These are phyloP conservation scores for Thymelicus lineola DNA, from an alignment of 2,888 invertebrate species.

Conservation along the genomic window DNA sequence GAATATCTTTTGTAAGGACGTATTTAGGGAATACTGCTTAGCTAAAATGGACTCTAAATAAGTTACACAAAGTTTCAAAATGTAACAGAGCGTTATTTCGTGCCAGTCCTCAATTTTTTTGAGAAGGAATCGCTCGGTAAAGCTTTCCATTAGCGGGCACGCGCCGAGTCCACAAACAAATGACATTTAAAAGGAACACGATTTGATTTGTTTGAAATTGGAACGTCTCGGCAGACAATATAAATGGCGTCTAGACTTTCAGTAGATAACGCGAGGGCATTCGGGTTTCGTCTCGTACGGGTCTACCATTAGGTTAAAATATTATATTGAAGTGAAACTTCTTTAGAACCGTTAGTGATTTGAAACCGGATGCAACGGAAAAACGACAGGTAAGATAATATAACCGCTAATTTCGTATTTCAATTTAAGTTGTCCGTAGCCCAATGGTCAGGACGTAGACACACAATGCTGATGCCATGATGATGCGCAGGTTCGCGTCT, in stretches of 20 bases:
- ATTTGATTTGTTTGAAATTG: constrained; percentile 76
- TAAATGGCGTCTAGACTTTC: constrained; percentile 79
- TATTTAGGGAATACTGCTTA: constrained; percentile 45
- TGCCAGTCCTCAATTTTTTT: constrained; percentile 66
- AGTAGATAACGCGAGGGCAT: constrained; percentile 55
- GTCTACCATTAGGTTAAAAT: constrained; percentile 35
- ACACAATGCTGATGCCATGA: too few species aligned
- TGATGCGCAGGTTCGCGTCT: too few species aligned
- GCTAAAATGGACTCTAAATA: constrained; percentile 49
- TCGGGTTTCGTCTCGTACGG: constrained; percentile 27
- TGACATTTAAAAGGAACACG: constrained; percentile 78
- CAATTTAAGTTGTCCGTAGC: too few species aligned
- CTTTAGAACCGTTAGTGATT: too few species aligned
- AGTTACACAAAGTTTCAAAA: constrained; percentile 41
- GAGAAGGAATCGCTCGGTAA: constrained; percentile 66
- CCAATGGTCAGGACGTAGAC: too few species aligned
- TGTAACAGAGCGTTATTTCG: constrained; percentile 48
- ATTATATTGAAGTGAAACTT: too few species aligned
- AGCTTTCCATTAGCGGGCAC: constrained; percentile 82
- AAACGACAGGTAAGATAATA: too few species aligned
- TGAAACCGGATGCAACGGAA: too few species aligned
- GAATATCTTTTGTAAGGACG: constrained; percentile 54
- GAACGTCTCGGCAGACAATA: constrained; percentile 67
- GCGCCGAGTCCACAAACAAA: constrained; percentile 79
- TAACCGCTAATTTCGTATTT: too few species aligned